Evolutionary conservation across 1,140 invertebrate species (phyloP).

Genomic region (Philaenus spumarius): DNA sequence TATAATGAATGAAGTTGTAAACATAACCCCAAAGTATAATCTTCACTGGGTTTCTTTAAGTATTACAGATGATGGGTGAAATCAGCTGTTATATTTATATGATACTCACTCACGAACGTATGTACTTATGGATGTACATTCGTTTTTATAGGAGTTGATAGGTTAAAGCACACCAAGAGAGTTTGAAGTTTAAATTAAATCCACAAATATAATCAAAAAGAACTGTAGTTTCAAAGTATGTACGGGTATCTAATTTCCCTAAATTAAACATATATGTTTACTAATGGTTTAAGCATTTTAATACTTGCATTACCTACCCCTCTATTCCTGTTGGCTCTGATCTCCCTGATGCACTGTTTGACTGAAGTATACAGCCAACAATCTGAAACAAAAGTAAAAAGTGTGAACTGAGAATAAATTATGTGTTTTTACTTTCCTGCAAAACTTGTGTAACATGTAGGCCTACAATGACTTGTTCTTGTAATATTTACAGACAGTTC

Average conservation of each 20-base stretch:
- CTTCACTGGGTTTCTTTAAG: no score
- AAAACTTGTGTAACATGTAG: background rate
- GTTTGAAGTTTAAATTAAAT: background rate
- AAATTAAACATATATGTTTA: background rate
- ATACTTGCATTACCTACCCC: background rate
- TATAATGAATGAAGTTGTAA: no score
- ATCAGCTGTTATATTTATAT: no score
- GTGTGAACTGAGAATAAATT: background rate
- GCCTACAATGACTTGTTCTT: background rate
- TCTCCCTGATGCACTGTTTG: background rate
- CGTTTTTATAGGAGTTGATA: no score
- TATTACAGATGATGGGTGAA: no score
- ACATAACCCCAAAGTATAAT: no score
- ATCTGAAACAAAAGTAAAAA: slow-evolving; percentile 40
- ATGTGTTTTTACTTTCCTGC: no score
- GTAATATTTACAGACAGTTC: background rate
- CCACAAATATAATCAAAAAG: background rate
- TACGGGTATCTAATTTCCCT: background rate
- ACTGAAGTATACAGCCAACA: background rate
- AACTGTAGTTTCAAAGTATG: background rate
- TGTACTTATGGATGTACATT: no score
- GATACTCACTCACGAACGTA: no score
- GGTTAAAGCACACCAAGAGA: background rate
- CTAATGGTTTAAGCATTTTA: background rate
- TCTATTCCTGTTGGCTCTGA: slow-evolving; percentile 9